Evolutionary conservation across 2,113 vertebrate genomes (phyloP), one percentile per base, ranked within the genome.

Genomic region (Rhinolophus ferrumequinum): DNA sequence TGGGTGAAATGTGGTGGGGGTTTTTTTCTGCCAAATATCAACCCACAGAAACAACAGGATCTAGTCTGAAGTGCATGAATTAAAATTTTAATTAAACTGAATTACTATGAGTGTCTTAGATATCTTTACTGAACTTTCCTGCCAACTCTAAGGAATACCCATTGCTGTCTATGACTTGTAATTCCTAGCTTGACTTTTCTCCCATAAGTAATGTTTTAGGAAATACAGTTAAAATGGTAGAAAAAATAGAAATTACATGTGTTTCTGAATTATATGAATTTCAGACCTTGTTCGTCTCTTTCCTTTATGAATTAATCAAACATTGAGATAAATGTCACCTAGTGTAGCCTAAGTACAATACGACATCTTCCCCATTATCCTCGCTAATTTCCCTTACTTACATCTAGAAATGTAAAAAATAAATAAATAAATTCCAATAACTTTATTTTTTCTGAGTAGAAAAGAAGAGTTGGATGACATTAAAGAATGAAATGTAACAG

Each of bases 71-170:
- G 33, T 85, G 89, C 41, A 91, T 79, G 82, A 77, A 69, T n/a
- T 89, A 77, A 93, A 60, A 33, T 77, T 76, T 83, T 50, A 94
- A 66, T 47, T 60, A 92, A 60, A 58, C 33, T 44, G 24, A 88
- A 79, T 82, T 19, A 56, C 6, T 60, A 26, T 21, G 26, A 24
- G 52, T 92, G 13, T 47, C 82, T 97, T 82, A 79, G 30, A 70
- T 82, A 86, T 80, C 24, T 72, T 94, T 91, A 91, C 24, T 77
- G 54, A 98, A 82, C 7, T 82, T 80, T 92, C 38, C 44, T 56
- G 35, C 79, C 73, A 83, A 60, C 22, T 86, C 44, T 30, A 69
- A 91, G 28, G 50, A 96, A 94, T 84, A 90, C 4, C 30, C 13
- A 26, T 38, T 2, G 6, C 10, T 73, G 6, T 52, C 11, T 1